Base-by-base conservation (phyloP, 2,113 vertebrate species). In the Odocoileus hemionus region DNA sequence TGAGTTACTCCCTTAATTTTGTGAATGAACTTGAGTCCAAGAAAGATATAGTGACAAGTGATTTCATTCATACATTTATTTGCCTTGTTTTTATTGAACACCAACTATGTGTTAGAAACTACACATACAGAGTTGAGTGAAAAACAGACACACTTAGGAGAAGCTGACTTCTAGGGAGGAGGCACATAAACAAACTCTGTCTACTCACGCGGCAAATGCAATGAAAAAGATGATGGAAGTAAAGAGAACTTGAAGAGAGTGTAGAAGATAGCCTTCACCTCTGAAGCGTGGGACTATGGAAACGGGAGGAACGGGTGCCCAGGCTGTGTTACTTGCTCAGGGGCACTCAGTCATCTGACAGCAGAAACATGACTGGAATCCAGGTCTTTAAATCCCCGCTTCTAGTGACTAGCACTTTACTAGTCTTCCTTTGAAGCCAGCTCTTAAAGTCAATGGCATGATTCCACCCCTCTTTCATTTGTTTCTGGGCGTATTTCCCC, bases 11-110 rank as follows among this genome's bases (percentile, higher is more conserved):
- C n/a, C 39, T 76, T 93, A 64, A 45, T 50, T 91, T 89, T 70
- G 12, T 33, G 86, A 86, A 94, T 90, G 74, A 96, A 61, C 84
- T 57, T 11, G 50, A 89, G 36, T 50, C 70, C 79, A 86, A 55
- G 52, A 86, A 83, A 78, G 36, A 54, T 33, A 88, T 88, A 83
- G 12, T 52, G 39, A 79, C 5, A 16, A n/a, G 19, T 64, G 12
- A 80, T 55, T 83, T 82, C 28, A 16, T 78, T 80, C 45, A 57
- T 54, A 61, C 5, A 45, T 78, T 57, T 89, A 92, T 43, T 83
- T 12, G 47, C 10, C 3, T 70, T 17, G 8, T 13, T 91, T 97
- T 94, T n/a, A 74, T 26, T 76, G 43, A 89, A 58, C 47, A 80
- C 39, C 39, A 23, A 5, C 61, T 80, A 57, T 30, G n/a, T 21